Conservation (phyloP, 1,140 invertebrate genomes). For the Zophobas morio region DNA sequence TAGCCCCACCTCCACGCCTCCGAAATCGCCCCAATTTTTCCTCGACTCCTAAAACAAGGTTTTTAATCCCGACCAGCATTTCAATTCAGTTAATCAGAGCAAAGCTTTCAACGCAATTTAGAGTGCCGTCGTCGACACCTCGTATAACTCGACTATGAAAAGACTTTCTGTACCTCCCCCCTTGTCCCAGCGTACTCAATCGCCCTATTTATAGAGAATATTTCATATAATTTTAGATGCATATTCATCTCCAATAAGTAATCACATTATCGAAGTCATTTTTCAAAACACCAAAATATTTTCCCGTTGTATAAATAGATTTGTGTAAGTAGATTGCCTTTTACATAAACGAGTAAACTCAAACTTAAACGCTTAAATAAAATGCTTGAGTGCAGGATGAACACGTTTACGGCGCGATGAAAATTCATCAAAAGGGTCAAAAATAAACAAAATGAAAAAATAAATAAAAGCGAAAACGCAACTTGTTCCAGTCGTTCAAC, state of each 20-base stretch:
- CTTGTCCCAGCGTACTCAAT: conserved; percentile 46
- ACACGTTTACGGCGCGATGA: neutral
- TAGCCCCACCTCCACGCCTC: neutral
- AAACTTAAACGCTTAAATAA: conserved; percentile 37
- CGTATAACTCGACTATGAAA: conserved; percentile 56
- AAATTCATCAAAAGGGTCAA: neutral
- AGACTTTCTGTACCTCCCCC: conserved; percentile 44
- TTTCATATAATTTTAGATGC: conserved; percentile 54
- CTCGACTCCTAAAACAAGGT: neutral
- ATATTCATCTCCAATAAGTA: conserved; percentile 56
- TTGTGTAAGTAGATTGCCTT: conserved; percentile 51
- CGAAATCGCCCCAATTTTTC: neutral
- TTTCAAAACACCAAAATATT: conserved; percentile 59
- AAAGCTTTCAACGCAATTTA: conserved; percentile 51
- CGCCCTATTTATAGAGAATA: conserved; percentile 58
- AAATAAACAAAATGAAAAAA: no score
- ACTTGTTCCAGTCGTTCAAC: no score
- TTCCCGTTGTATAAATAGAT: conserved; percentile 55
- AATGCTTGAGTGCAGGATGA: neutral
- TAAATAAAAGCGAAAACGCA: no score
- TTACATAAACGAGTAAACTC: conserved; percentile 52
- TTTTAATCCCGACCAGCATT: conserved; percentile 27
- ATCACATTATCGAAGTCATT: conserved; percentile 58
- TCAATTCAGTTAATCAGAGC: conserved; percentile 48
- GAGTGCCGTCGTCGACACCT: conserved; percentile 62